Base-by-base conservation (phyloP, 2,113 vertebrate species). In the Vidua macroura region DNA sequence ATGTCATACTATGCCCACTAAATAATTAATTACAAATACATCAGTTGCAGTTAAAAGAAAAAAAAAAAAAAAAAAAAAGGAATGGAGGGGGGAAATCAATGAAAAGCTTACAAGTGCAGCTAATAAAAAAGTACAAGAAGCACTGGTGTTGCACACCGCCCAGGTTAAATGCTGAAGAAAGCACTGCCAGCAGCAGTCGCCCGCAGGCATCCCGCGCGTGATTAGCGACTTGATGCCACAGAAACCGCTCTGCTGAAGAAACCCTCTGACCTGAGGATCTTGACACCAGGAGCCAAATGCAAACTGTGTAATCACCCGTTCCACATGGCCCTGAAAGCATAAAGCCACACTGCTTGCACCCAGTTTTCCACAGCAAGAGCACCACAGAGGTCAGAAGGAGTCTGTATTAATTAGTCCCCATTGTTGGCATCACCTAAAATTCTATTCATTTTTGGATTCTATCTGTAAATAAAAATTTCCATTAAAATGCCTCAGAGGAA, bases 21-120 rank as follows among this genome's bases (percentile, higher is more conserved):
- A 96, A 97, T 96, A 96, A 97, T 96, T 96, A 91, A 97, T 89
- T 93, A 80, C 74, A 94, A 91, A 94, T 79, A 76, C 85, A 96
- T 81, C 88, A 95, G 73, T 52, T 0, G 1, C 90, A 75, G n/a
- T 86, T 94, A 73, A 90, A 87, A 86, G 15, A 59, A 58, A 64
- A 28, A 80, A 73, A 41, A n/a, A 80, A 73, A 41, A n/a, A 35
- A 35, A 35, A 21, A 21, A 41, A 25, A 43, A 43, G 15, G 15
- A 14, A 23, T 22, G 19, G 9, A 6, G 3, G 2, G 7, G 4
- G 31, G 8, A 23, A 79, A 93, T 92, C 88, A 93, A 95, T 88
- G 59, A 78, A 82, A 81, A 88, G 49, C 76, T 75, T 64, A 70
- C 74, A 94, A 94, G 92, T 52, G 49, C 67, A 78, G 69, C 62